Base-by-base conservation (phyloP, 2,888 invertebrate species). In the Oxyscelio sp. region DNA sequence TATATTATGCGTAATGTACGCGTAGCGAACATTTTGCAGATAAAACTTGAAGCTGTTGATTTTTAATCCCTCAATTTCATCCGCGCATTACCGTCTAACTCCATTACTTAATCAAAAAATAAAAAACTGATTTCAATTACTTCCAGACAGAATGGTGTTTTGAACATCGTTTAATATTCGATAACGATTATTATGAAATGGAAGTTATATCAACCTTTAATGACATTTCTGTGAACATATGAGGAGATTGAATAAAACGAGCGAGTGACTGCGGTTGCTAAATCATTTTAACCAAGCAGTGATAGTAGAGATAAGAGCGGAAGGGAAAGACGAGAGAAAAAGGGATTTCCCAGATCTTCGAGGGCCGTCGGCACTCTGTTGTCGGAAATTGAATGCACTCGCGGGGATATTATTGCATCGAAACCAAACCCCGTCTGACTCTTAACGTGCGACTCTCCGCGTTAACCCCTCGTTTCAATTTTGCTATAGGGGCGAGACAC, bases 351-450 rank as follows among this genome's bases (percentile, higher is more conserved):
- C 59, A 54, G 85, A 81, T 84, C 86, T 79, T 65, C 52, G 74
- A 75, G 83, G 78, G 85, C 81, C 84, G 84, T 83, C 84, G 87
- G 84, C 83, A 85, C 86, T 87, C 82, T 83, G 87, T 86, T 85
- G 74, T 65, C 83, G 87, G 88, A 90, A 89, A 90, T 89, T 90
- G 88, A 89, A 90, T 87, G 85, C 87, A 74, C 85, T 83, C 87
- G 83, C 85, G 79, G 83, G 85, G 85, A 87, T 88, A 88, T 88
- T 87, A 88, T 88, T 88, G 87, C 88, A 87, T 85, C 83, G 85
- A 86, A 85, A 82, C 85, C 87, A 85, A 87, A 83, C 80, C 84
- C 85, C 85, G 83, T 81, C 81, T 87, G 85, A 85, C 86, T 87
- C 85, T 88, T 85, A 87, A 88, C 85, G 83, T 85, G 85, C 77